Conservation (phyloP, 2,797 vertebrate genomes). For the Phrynocephalus guinanensis region DNA sequence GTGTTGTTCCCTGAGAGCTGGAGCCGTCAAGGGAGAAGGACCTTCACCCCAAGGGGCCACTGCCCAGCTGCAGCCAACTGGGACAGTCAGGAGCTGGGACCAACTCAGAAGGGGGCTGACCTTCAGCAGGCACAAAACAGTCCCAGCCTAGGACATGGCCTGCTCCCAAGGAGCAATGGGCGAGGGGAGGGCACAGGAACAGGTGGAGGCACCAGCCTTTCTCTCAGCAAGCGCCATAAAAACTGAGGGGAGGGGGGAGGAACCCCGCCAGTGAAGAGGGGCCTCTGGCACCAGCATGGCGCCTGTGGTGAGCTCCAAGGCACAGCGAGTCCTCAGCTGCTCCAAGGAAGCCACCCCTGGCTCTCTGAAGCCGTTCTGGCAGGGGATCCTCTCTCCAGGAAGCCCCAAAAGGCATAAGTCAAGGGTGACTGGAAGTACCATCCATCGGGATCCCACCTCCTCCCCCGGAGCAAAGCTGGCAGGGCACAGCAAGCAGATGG, state of each 20-base stretch:
- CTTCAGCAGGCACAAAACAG: background rate
- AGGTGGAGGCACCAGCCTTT: background rate
- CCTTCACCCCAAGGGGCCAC: too few species aligned
- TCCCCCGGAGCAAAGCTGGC: background rate
- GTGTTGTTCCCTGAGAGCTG: background rate
- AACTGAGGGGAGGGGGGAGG: too few species aligned
- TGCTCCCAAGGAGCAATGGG: background rate
- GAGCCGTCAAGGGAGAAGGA: background rate
- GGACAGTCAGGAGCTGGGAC: background rate
- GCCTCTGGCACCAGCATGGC: background rate
- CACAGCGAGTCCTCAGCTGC: background rate
- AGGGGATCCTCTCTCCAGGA: background rate
- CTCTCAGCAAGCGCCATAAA: background rate
- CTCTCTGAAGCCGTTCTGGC: background rate
- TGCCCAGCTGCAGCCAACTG: too few species aligned
- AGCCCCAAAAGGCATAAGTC: background rate
- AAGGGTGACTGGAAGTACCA: background rate
- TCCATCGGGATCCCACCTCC: background rate
- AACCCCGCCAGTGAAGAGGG: background rate
- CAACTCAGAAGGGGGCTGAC: background rate
- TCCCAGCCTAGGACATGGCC: background rate
- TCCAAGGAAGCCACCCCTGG: background rate
- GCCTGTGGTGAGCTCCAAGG: background rate
- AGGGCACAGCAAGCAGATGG: background rate
- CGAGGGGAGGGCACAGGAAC: too few species aligned